Percentiles rank a stretch among this genome's conserved stretches.
These are phyloP conservation scores for Physella acuta DNA, from an alignment of 1,140 invertebrate genomes.

Conservation along the genomic window DNA sequence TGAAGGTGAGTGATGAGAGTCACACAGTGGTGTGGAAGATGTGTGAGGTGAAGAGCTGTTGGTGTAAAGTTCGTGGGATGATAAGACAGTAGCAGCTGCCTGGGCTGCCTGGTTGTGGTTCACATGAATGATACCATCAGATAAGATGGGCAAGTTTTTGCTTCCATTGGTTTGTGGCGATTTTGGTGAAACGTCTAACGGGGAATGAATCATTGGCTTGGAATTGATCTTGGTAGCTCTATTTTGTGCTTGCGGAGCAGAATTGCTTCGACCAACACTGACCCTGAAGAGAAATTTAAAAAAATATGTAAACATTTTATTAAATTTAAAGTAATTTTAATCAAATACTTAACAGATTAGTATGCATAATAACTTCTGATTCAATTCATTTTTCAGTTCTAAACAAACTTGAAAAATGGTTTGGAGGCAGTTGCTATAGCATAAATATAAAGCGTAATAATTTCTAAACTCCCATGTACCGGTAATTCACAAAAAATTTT, in stretches of 20 bases:
- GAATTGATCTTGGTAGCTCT: not conserved
- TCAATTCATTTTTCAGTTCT: no score
- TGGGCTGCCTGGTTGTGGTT: constrained; percentile 1
- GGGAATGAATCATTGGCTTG: not conserved
- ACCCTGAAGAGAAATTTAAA: not conserved
- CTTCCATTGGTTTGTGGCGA: no score
- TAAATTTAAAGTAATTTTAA: no score
- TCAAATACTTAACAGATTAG: no score
- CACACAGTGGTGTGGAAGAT: not conserved
- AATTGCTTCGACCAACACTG: not conserved
- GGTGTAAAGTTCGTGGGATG: not conserved
- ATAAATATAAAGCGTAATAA: no score
- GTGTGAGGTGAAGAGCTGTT: not conserved
- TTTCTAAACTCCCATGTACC: no score
- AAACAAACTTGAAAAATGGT: no score
- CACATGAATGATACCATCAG: not conserved
- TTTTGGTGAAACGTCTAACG: not conserved
- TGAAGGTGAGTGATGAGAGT: not conserved
- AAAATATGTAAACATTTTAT: no score
- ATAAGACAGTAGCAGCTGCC: not conserved
- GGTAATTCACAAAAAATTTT: no score
- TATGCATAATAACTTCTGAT: no score
- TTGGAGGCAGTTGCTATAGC: no score
- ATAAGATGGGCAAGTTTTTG: no score
- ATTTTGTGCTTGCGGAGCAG: not conserved